These are phyloP conservation scores for Donacobius atricapilla DNA, from an alignment of 2,113 vertebrate species.

Conservation along the genomic window DNA sequence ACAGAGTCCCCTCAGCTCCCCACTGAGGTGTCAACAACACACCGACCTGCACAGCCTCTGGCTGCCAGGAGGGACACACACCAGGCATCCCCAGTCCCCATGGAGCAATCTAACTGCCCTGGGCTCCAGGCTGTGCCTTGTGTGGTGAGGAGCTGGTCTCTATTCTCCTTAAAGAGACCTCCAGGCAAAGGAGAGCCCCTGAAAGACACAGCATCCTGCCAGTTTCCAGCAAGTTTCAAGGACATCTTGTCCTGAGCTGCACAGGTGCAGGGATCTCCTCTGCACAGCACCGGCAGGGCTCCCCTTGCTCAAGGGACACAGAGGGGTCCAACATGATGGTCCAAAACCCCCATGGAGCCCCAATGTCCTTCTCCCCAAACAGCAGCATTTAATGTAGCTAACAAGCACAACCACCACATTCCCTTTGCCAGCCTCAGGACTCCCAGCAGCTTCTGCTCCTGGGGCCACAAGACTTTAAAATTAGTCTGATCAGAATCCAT, in stretches of 20 bases:
- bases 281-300: background rate
- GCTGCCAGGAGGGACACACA: background rate
- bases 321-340: rapidly evolving
- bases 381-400: background rate
- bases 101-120: rapidly evolving
- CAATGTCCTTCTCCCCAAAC: background rate
- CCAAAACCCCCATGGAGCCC: background rate
- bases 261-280: background rate
- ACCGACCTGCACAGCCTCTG: rapidly evolving
- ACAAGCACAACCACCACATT: background rate
- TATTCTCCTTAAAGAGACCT: background rate
- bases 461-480: background rate
- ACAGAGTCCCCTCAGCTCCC: background rate
- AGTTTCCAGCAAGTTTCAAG: background rate
- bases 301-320: background rate
- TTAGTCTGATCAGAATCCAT: background rate
- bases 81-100: rapidly evolving
- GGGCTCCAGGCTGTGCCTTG: background rate
- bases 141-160: background rate
- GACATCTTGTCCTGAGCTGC: background rate
- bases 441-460: background rate
- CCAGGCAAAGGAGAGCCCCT: background rate
- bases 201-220: background rate
- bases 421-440: background rate
- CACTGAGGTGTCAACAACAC: rapidly evolving